Conservation (phyloP, 2,113 vertebrate species). For the Saiga tatarica region DNA sequence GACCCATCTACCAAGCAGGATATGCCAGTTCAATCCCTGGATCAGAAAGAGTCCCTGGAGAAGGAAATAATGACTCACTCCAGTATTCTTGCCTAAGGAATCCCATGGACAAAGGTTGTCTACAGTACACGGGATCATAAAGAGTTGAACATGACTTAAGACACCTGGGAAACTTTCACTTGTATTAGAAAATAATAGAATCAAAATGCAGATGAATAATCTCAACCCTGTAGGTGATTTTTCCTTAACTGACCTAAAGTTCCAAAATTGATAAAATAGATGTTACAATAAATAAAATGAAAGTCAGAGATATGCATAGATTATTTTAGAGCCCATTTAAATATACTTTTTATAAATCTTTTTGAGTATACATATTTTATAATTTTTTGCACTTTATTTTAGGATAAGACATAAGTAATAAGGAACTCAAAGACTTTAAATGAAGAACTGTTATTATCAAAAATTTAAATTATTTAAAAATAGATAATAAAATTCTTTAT, state of each 20-base stretch:
- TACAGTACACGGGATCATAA: not conserved
- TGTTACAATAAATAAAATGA: conserved; percentile 16
- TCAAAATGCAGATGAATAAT: not conserved
- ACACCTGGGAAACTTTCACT: not conserved
- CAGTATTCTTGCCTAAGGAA: not conserved
- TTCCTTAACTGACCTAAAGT: conserved; percentile 56
- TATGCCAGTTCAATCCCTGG: not conserved
- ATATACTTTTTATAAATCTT: conserved; percentile 61
- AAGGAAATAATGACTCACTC: not conserved
- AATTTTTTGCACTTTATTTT: conserved; percentile 48
- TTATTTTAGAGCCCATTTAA: conserved; percentile 45
- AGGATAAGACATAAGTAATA: conserved; percentile 16
- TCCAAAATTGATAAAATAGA: conserved; percentile 38
- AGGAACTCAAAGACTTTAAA: conserved; percentile 16
- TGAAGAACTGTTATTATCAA: not conserved
- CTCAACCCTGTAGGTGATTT: conserved; percentile 15
- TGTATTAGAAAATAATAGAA: not conserved
- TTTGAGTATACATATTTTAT: conserved; percentile 26
- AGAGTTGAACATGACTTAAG: not conserved
- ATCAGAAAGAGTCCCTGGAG: not conserved
- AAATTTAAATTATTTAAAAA: not conserved
- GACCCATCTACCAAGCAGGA: not conserved
- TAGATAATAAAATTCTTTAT: not conserved
- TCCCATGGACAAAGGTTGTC: not conserved
- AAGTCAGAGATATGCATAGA: conserved; percentile 42